Conservation (phyloP, 2,113 vertebrate species). For the Limnothrissa miodon region DNA sequence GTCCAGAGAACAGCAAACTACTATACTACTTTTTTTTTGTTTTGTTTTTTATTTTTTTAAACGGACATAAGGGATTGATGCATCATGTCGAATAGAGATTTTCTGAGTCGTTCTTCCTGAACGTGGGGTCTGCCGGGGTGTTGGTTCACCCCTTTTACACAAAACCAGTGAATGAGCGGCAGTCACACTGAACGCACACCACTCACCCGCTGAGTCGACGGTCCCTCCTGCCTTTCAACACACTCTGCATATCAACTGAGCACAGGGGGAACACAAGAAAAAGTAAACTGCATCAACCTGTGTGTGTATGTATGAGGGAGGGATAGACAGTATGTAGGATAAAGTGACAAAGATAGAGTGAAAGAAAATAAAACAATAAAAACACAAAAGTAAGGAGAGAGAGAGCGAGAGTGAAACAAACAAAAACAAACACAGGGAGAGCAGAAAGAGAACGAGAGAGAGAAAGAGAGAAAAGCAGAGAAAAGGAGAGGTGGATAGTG, state of each 20-base stretch:
- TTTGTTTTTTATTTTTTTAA: too few species aligned
- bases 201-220: neutral
- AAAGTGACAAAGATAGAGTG: neutral
- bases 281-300: too few species aligned
- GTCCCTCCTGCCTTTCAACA: neutral
- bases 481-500: neutral
- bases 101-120: neutral
- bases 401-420: slow-evolving; percentile 28
- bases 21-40: too few species aligned
- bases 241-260: neutral
- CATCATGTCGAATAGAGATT: neutral
- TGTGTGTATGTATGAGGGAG: slow-evolving; percentile 1
- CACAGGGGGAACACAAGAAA: neutral
- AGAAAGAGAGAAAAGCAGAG: neutral
- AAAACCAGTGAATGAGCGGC: neutral
- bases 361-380: neutral
- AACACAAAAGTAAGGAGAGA: slow-evolving; percentile 14
- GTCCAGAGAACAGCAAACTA: neutral
- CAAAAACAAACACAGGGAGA: neutral
- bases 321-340: neutral
- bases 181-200: neutral
- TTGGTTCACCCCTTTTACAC: neutral
- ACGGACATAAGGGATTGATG: too few species aligned
- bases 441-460: slow-evolving; percentile 28
- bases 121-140: neutral